Base-by-base conservation (phyloP, 2,113 vertebrate genomes). In the Podiceps cristatus region DNA sequence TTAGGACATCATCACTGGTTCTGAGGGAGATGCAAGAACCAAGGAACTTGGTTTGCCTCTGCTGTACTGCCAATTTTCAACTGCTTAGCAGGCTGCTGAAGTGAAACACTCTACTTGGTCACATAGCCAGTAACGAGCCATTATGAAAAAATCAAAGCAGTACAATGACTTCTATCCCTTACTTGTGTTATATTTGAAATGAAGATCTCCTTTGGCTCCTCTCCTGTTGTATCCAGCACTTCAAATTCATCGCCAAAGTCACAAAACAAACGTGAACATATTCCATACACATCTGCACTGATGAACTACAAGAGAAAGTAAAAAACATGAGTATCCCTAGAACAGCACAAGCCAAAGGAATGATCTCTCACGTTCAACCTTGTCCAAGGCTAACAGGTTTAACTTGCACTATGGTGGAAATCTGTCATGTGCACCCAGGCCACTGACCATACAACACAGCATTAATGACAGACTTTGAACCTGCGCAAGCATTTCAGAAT, bases 161-260 rank as follows among this genome's bases (percentile, higher is more conserved):
- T 44, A 77, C 31, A 72, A 35, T 10, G 15, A 66, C 20, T 49
- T 52, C 24, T 76, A 55, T 55, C 90, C 25, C 79, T 97, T 98
- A 99, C 99, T 97, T 99, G 99, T 44, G 99, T 99, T 98, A 99
- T 99, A 96, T 98, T 99, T 97, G 99, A 99, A 98, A 99, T 99
- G 96, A 99, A 99, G 91, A 99, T 97, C 98, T 99, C 99, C 97
- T 99, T 99, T 71, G 99, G 98, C 75, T 99, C 99, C 94, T 99
- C 99, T 98, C 99, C 99, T 1, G 99, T 99, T 71, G 99, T 98
- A 97, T 99, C 99, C 18, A 98, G 98, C 31, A 99, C 99, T 97
- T 99, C 99, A 98, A 99, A 99, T 91, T 98, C 98, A 50, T 99
- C 99, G 78, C 99, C 99, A 12, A 99, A 99, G 96, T 99, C 99